Percentiles rank a stretch among this genome's conserved stretches.
Conservation (phyloP, 2,113 vertebrate species). For the Megaceryle maxima region DNA sequence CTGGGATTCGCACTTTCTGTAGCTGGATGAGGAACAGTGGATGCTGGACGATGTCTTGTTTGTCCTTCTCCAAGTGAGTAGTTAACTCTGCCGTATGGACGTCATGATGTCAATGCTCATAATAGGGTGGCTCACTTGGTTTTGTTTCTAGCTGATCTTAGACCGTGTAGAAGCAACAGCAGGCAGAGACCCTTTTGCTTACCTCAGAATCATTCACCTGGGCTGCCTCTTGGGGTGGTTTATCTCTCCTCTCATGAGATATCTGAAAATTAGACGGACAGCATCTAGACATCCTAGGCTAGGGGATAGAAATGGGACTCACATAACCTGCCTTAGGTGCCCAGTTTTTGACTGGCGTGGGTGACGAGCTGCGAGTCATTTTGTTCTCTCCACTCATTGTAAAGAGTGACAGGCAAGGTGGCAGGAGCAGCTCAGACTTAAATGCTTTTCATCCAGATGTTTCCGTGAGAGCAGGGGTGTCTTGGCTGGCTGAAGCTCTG, state of each 20-base stretch:
- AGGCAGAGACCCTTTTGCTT: neutral
- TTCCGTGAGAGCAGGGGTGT: neutral
- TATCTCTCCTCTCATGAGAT: neutral
- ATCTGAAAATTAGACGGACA: neutral
- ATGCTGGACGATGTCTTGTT: rapidly evolving
- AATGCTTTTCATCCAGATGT: neutral
- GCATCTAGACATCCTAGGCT: neutral
- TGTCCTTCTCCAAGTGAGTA: too few species aligned
- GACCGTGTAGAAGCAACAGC: neutral
- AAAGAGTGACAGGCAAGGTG: neutral
- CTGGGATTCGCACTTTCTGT: neutral
- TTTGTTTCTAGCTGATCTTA: neutral
- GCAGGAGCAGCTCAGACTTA: neutral
- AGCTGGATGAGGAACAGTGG: neutral
- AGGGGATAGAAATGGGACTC: neutral
- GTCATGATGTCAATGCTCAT: rapidly evolving
- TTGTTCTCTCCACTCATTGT: neutral
- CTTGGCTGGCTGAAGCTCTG: neutral
- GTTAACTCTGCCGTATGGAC: neutral
- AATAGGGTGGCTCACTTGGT: rapidly evolving
- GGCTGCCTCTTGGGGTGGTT: neutral
- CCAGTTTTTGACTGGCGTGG: neutral
- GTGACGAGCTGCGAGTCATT: rapidly evolving
- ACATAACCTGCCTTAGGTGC: too few species aligned
- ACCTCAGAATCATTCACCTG: neutral